These are phyloP conservation scores for Denticeps clupeoides DNA, from an alignment of 2,797 vertebrate species.

Conservation along the genomic window DNA sequence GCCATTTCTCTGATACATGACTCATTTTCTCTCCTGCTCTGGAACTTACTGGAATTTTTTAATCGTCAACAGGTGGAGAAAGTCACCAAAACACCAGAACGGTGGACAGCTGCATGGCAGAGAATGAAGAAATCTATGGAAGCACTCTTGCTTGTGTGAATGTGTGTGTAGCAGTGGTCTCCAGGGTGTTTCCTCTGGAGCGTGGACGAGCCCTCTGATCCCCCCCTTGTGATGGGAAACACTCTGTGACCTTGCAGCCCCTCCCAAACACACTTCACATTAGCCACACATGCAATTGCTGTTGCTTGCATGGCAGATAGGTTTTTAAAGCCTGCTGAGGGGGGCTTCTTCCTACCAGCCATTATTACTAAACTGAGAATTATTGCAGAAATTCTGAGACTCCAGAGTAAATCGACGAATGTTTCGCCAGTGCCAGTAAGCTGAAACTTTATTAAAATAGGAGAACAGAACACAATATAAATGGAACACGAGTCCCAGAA, in stretches of 20 bases:
- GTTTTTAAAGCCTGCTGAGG: no score
- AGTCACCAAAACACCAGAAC: constrained; percentile 1
- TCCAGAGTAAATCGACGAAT: no score
- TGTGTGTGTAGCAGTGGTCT: constrained; percentile 11
- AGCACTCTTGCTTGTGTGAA: constrained; percentile 3
- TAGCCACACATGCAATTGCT: constrained; percentile 3
- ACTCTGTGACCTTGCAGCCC: constrained; percentile 19
- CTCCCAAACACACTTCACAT: constrained; percentile 20
- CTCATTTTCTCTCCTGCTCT: constrained; percentile 35
- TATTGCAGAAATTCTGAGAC: no score
- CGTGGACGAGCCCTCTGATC: constrained; percentile 17
- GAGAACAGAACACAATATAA: no score
- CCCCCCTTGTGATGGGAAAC: constrained; percentile 25
- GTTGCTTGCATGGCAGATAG: constrained; percentile 11
- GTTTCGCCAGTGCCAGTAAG: no score
- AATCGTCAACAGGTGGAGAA: constrained; percentile 44
- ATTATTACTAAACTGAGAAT: no score
- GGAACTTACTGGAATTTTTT: constrained; percentile 37
- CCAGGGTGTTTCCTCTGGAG: constrained; percentile 16
- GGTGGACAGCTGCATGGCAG: constrained; percentile 1
- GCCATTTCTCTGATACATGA: constrained; percentile 27
- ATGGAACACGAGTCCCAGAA: no score
- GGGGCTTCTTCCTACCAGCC: no score
- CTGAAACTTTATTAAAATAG: no score
- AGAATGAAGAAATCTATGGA: constrained; percentile 12